Percentiles rank a stretch among this genome's conserved stretches.
Conservation (phyloP, 2,113 vertebrate genomes). For the Charina bottae region DNA sequence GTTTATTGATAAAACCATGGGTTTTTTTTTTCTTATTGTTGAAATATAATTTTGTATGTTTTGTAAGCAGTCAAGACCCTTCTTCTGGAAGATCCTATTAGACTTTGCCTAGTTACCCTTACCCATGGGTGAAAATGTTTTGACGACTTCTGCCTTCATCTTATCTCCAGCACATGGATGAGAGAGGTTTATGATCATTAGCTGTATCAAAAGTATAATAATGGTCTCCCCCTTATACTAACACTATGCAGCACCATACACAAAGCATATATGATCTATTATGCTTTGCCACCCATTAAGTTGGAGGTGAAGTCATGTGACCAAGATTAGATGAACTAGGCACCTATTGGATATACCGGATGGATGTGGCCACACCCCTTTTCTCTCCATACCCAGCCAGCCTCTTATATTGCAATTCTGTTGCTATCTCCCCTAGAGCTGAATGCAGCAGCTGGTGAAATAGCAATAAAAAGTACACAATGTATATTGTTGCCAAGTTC, state of each 20-base stretch:
- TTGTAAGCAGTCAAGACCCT: background rate
- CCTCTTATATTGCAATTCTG: background rate
- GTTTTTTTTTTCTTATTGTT: background rate
- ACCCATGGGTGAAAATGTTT: background rate
- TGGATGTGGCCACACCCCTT: background rate
- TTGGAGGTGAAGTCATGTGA: background rate
- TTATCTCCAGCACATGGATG: background rate
- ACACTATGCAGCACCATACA: background rate
- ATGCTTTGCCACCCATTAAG: background rate
- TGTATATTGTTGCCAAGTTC: background rate
- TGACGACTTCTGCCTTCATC: background rate
- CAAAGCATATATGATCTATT: background rate
- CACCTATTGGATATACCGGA: background rate
- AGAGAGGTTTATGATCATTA: background rate
- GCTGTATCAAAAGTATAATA: background rate
- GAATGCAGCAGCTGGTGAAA: background rate
- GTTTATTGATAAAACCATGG: background rate
- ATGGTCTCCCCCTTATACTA: background rate
- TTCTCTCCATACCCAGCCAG: too few species aligned
- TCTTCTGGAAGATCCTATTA: too few species aligned
- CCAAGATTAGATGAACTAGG: background rate
- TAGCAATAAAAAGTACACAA: background rate
- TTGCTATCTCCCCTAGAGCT: background rate
- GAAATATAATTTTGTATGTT: background rate
- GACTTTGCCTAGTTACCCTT: too few species aligned